Evolutionary conservation across 2,888 invertebrate genomes (phyloP).

Genomic region (Allolobophora icterica): DNA sequence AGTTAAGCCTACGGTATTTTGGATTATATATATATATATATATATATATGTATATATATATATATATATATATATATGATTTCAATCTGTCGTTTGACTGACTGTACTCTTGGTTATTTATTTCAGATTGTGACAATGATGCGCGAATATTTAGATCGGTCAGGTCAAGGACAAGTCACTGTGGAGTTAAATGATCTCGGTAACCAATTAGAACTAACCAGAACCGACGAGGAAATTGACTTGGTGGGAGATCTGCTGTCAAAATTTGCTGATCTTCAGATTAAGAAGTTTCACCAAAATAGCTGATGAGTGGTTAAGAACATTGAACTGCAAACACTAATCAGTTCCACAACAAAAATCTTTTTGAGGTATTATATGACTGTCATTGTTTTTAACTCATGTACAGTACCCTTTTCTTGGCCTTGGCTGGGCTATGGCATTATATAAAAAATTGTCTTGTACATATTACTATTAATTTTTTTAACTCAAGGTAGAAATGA

Average conservation of each 20-base stretch:
- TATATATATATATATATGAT: too few species aligned
- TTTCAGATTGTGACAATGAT: constrained; percentile 26
- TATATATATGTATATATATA: too few species aligned
- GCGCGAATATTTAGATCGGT: neutral
- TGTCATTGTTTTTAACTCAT: too few species aligned
- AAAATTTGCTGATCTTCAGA: constrained; percentile 2
- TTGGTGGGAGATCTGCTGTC: constrained; percentile 13
- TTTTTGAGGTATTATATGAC: too few species aligned
- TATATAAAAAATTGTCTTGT: too few species aligned
- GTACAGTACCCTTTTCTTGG: too few species aligned
- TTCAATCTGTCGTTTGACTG: neutral
- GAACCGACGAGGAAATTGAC: neutral
- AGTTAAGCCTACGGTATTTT: too few species aligned
- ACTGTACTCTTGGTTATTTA: neutral
- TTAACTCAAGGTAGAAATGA: too few species aligned
- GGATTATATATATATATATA: too few species aligned
- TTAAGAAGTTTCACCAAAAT: neutral
- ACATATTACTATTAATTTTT: too few species aligned
- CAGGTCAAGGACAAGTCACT: neutral
- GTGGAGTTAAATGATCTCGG: neutral
- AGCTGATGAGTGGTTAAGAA: neutral
- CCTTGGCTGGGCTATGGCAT: too few species aligned
- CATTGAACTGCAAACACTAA: neutral
- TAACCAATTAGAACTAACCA: neutral
- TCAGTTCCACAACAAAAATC: neutral